These are phyloP conservation scores for Dryas iulia DNA, from an alignment of 1,140 invertebrate genomes.

Conservation along the genomic window DNA sequence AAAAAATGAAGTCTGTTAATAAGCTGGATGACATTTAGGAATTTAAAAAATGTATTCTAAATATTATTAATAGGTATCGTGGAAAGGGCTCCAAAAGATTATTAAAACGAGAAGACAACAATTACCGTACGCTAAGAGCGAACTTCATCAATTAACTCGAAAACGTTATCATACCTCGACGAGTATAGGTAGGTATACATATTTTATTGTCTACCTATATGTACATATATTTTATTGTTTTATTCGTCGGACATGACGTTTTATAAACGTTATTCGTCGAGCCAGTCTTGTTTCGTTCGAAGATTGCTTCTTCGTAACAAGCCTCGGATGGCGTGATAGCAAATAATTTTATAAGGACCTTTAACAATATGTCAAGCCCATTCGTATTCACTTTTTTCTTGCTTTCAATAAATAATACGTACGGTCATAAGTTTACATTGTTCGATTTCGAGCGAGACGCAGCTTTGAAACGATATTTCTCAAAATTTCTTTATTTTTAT, in stretches of 20 bases:
- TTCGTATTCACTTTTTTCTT: constrained; percentile 66
- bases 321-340: constrained; percentile 73
- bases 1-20: constrained; percentile 79
- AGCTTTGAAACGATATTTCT: constrained; percentile 67
- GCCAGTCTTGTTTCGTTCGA: constrained; percentile 55
- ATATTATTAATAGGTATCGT: constrained; percentile 73
- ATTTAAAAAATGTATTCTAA: constrained; percentile 76
- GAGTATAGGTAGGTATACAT: background rate
- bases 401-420: constrained; percentile 77
- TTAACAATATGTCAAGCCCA: constrained; percentile 77
- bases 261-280: constrained; percentile 49
- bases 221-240: constrained; percentile 53
- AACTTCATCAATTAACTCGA: constrained; percentile 45
- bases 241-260: constrained; percentile 52
- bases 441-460: constrained; percentile 64
- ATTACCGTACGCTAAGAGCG: constrained; percentile 59
- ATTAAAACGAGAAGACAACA: constrained; percentile 66
- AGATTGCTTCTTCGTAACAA: constrained; percentile 68
- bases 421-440: constrained; percentile 75
- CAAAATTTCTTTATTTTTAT: constrained; percentile 68
- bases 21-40: constrained; percentile 80
- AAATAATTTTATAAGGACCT: constrained; percentile 79
- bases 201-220: constrained; percentile 15
- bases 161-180: constrained; percentile 28
- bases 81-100: constrained; percentile 57